Percentiles rank a stretch among this genome's conserved stretches.
These are phyloP conservation scores for Carpatolechia fugitivella DNA, from an alignment of 2,888 invertebrate genomes.

Conservation along the genomic window DNA sequence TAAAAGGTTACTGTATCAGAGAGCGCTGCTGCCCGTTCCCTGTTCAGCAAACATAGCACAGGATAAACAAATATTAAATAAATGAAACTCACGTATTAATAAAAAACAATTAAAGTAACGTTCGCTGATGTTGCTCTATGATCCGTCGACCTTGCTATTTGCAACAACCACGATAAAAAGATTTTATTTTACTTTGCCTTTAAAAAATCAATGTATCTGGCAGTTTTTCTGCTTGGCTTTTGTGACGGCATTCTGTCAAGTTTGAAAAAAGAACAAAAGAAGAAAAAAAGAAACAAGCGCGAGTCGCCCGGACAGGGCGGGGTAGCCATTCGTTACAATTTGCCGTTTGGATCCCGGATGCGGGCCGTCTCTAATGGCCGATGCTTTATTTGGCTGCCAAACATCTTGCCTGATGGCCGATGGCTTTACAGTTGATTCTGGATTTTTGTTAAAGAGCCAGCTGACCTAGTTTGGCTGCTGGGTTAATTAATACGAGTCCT, in stretches of 20 bases:
- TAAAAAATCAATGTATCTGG: no score
- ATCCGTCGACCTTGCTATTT: no score
- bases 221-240: no score
- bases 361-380: slow-evolving; percentile 48
- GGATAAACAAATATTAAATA: no score
- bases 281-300: background rate
- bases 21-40: no score
- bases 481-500: background rate
- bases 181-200: no score
- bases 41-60: no score
- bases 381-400: slow-evolving; percentile 50
- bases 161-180: no score
- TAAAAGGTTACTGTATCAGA: no score
- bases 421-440: slow-evolving; percentile 19
- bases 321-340: slow-evolving; percentile 49
- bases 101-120: no score
- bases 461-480: slow-evolving; percentile 14
- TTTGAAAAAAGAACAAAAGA: background rate
- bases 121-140: no score
- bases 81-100: no score
- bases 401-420: slow-evolving; percentile 37
- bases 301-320: slow-evolving; percentile 12
- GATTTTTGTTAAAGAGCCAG: background rate
- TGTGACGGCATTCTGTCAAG: background rate
- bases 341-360: slow-evolving; percentile 40